Evolutionary conservation across 2,888 invertebrate genomes (phyloP).

Genomic region (Ormyrus pomaceus): DNA sequence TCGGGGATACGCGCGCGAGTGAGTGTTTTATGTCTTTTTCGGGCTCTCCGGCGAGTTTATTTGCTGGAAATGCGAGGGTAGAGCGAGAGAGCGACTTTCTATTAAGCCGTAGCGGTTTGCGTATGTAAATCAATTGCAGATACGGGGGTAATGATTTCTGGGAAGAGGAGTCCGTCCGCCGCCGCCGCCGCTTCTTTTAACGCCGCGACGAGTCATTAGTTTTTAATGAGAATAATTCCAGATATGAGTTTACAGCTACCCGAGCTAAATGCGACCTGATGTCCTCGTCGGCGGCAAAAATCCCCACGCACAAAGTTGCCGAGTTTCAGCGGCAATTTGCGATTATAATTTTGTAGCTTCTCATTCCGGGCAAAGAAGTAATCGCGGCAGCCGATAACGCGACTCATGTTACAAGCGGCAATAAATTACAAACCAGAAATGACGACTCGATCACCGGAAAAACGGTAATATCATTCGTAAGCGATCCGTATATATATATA

Average conservation of each 20-base stretch:
- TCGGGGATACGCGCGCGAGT: not conserved
- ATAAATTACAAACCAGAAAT: no score
- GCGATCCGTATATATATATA: no score
- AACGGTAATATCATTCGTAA: no score
- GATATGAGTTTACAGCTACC: not conserved
- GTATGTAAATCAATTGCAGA: constrained; percentile 1
- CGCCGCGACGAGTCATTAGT: not conserved
- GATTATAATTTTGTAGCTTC: constrained; percentile 7
- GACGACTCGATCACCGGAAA: no score
- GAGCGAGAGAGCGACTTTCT: not conserved
- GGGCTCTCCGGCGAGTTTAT: constrained; percentile 4
- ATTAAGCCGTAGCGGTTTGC: not conserved
- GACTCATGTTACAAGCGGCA: no score
- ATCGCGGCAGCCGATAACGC: no score
- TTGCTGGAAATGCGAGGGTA: not conserved
- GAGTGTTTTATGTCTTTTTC: not conserved
- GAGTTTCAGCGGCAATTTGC: not conserved
- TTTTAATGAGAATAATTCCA: constrained; percentile 11
- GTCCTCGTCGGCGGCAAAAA: not conserved
- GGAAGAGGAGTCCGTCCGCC: not conserved
- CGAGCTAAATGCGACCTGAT: not conserved
- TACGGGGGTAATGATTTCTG: not conserved
- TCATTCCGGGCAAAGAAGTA: no score
- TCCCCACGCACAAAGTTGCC: no score
- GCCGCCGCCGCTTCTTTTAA: not conserved